Conservation (phyloP, 1,140 invertebrate genomes). For the Drosophila athabasca region DNA sequence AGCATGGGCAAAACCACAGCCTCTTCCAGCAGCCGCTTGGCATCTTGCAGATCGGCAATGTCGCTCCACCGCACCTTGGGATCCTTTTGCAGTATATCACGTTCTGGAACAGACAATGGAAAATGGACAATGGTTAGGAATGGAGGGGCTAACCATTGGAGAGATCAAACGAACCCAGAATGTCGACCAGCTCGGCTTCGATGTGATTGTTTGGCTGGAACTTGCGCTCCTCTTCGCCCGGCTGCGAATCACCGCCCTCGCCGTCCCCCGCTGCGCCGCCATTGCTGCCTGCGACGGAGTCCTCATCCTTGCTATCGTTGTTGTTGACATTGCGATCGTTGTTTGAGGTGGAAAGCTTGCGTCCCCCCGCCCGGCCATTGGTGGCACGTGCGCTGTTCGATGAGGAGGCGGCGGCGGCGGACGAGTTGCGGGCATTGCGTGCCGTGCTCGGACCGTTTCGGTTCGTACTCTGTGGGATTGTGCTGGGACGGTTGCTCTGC, state of each 20-base stretch:
- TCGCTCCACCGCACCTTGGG: constrained; percentile 98
- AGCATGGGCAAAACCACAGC: constrained; percentile 98
- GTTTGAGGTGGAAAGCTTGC: constrained; percentile 69
- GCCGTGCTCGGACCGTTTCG: constrained; percentile 40
- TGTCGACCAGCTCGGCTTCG: constrained; percentile 97
- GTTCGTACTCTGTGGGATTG: constrained; percentile 67
- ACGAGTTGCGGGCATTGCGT: constrained; percentile 35
- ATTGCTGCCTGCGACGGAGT: constrained; percentile 46
- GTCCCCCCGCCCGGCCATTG: constrained; percentile 57
- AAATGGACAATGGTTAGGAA: not conserved
- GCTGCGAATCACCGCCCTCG: constrained; percentile 84
- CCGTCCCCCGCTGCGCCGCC: constrained; percentile 42
- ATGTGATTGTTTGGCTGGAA: constrained; percentile 94
- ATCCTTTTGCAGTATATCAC: constrained; percentile 99
- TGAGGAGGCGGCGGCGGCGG: constrained; percentile 26
- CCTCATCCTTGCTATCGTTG: constrained; percentile 60
- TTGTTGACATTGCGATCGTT: constrained; percentile 25
- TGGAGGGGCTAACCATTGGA: too few species aligned
- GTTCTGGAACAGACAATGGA: constrained; percentile 85
- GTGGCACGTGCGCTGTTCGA: constrained; percentile 42
- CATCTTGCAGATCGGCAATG: constrained; percentile 97
- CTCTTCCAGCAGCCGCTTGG: constrained; percentile 97
- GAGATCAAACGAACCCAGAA: constrained; percentile 87
- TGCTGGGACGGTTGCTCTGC: constrained; percentile 50
- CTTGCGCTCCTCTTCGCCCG: constrained; percentile 88